These are phyloP conservation scores for Rhamphomyia laevipes DNA, from an alignment of 2,888 invertebrate genomes.

Conservation along the genomic window DNA sequence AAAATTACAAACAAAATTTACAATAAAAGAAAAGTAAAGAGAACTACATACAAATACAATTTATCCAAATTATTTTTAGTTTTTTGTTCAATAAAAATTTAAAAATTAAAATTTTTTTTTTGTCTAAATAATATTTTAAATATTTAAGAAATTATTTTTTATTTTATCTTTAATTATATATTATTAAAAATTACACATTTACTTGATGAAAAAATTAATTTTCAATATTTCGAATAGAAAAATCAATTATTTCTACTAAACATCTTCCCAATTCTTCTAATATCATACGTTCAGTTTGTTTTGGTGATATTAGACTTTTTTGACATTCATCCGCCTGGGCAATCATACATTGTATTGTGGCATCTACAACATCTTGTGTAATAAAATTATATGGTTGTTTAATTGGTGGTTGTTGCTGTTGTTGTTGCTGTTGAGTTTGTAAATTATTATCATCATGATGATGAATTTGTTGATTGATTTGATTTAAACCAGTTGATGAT, in stretches of 20 bases:
- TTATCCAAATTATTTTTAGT: too few species aligned
- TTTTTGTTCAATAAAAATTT: too few species aligned
- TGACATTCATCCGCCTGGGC: constrained; percentile 84
- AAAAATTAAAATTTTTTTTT: too few species aligned
- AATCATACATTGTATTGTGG: constrained; percentile 87
- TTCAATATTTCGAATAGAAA: constrained; percentile 38
- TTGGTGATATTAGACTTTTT: constrained; percentile 55
- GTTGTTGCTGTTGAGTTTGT: constrained; percentile 1
- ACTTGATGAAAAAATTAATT: constrained; percentile 1
- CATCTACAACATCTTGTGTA: constrained; percentile 89
- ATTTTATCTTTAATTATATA: too few species aligned
- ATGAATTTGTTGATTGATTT: neutral
- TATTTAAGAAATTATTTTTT: too few species aligned
- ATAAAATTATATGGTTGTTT: constrained; percentile 72
- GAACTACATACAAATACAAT: too few species aligned
- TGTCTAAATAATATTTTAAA: too few species aligned
- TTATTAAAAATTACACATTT: too few species aligned
- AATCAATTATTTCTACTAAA: constrained; percentile 82
- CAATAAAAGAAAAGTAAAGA: too few species aligned
- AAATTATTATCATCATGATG: neutral
- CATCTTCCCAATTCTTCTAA: constrained; percentile 93
- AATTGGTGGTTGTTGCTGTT: constrained; percentile 41
- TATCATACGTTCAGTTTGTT: constrained; percentile 52
- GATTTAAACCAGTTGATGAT: neutral
- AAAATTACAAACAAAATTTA: too few species aligned